phyloP scores from a whole-genome alignment of 2,888 invertebrate species.

The Parascotia fuliginaria region DNA sequence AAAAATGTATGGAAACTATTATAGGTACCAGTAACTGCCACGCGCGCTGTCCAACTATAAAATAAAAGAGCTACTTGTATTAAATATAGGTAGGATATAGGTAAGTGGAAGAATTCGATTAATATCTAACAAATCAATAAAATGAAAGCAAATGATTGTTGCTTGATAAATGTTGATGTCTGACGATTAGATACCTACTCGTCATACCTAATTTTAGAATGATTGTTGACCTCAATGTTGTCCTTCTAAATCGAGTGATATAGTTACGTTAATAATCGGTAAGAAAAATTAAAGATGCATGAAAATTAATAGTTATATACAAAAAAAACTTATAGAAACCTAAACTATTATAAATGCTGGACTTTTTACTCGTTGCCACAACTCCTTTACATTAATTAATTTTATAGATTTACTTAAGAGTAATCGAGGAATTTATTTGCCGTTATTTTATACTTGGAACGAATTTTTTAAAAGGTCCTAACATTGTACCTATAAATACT shows the following conservation, averaged over 20 bases:
- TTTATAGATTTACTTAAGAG: conserved; percentile 49
- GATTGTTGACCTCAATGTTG: conserved; percentile 37
- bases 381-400: conserved; percentile 59
- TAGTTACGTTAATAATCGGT: conserved; percentile 41
- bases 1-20: conserved; percentile 24
- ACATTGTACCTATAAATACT: conserved; percentile 32
- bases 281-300: conserved; percentile 45
- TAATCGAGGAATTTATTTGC: conserved; percentile 38
- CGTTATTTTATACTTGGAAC: conserved; percentile 33
- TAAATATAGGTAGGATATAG: conserved; percentile 29
- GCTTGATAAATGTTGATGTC: conserved; percentile 21
- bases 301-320: conserved; percentile 60
- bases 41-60: conserved; percentile 36
- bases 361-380: conserved; percentile 74
- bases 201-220: conserved; percentile 32
- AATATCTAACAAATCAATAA: conserved; percentile 25
- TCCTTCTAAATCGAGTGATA: conserved; percentile 36
- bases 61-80: conserved; percentile 24
- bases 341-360: conserved; percentile 66
- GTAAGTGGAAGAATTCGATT: conserved; percentile 31
- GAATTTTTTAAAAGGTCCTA: conserved; percentile 27
- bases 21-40: conserved; percentile 20
- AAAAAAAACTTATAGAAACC: conserved; percentile 57
- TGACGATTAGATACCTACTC: conserved; percentile 24
- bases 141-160: conserved; percentile 13